Evolutionary conservation across 2,113 vertebrate genomes (phyloP).

Genomic region (Scortum barcoo): DNA sequence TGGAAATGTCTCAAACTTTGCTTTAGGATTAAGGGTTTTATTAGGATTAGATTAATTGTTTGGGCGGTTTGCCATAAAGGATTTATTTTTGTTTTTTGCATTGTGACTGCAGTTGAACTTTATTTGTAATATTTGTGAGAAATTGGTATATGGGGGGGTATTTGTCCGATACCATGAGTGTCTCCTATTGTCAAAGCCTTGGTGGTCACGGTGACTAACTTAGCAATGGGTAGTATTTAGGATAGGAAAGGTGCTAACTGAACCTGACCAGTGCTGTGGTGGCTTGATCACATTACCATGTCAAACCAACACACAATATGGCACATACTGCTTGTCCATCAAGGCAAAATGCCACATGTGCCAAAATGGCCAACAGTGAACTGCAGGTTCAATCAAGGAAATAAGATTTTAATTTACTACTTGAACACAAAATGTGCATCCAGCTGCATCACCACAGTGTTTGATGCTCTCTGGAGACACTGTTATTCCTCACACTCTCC

Average conservation of each 20-base stretch:
- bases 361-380: background rate
- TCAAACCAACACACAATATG: background rate
- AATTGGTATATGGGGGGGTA: too few relatives aligned
- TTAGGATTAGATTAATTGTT: background rate
- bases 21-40: background rate
- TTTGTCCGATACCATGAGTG: too few relatives aligned
- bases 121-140: too few relatives aligned
- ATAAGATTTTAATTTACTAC: background rate
- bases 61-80: too few relatives aligned
- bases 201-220: background rate
- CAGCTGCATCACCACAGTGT: background rate
- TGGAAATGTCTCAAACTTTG: background rate
- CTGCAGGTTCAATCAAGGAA: too few relatives aligned
- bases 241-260: too few relatives aligned
- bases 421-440: background rate
- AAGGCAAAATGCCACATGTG: too few relatives aligned
- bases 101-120: background rate
- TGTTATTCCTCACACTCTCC: background rate
- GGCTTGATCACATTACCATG: background rate
- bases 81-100: background rate
- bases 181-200: background rate
- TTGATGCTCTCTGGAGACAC: background rate
- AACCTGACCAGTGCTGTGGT: background rate
- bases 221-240: background rate
- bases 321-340: background rate